A percentile compares a stretch with the other conserved stretches of the same genome.
Evolutionary conservation across 2,797 vertebrate species (phyloP).

Genomic region (Eulemur albifrons): DNA sequence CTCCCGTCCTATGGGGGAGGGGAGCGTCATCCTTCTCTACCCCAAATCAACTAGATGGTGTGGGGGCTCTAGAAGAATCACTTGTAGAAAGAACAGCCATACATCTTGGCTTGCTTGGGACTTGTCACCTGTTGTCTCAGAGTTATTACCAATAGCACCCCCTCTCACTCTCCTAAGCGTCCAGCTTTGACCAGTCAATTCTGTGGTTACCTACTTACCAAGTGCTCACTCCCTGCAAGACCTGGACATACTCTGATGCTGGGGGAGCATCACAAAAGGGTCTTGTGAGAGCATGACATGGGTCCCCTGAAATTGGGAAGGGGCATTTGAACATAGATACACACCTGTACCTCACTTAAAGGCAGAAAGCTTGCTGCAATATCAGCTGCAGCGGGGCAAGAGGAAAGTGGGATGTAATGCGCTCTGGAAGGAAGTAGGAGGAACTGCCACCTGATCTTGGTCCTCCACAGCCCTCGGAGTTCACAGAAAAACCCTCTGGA

Average conservation of each 20-base stretch:
- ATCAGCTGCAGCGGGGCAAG: no score
- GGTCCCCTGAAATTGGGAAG: not conserved
- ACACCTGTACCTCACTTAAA: not conserved
- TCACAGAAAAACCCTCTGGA: not conserved
- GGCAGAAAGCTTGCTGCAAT: not conserved
- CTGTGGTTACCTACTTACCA: not conserved
- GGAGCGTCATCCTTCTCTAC: not conserved
- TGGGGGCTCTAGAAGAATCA: not conserved
- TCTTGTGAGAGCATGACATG: no score
- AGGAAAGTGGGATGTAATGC: rapidly evolving
- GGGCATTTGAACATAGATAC: not conserved
- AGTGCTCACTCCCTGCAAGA: not conserved
- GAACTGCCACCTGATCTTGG: rapidly evolving
- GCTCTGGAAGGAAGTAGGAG: not conserved
- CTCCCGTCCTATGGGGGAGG: rapidly evolving
- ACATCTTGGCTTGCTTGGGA: no score
- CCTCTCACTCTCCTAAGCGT: not conserved
- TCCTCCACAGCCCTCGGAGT: not conserved
- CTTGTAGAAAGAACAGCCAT: not conserved
- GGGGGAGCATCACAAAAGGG: rapidly evolving
- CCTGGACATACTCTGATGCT: not conserved
- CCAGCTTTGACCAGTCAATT: not conserved
- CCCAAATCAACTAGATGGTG: not conserved
- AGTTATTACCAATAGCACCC: not conserved
- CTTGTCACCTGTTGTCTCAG: not conserved